Percentiles rank a stretch among this genome's conserved stretches.
Conservation (phyloP, 2,113 vertebrate species). For the Ctenodactylus gundi region DNA sequence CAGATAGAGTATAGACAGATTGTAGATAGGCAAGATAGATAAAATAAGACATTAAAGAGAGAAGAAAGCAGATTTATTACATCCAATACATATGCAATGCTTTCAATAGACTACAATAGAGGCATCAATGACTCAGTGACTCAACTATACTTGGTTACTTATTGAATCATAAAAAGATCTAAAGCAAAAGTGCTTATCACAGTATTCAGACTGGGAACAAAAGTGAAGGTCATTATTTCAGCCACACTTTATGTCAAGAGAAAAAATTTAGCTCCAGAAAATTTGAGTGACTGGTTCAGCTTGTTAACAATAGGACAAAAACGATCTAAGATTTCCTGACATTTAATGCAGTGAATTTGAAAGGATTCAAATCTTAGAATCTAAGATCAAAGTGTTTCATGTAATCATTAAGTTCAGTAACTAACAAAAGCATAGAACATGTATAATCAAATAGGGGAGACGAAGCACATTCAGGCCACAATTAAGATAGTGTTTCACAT, state of each 20-base stretch:
- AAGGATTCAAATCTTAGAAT: neutral
- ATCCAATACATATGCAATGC: neutral
- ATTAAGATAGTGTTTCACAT: neutral
- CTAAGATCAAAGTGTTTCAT: neutral
- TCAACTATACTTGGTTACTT: neutral
- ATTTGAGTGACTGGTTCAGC: neutral
- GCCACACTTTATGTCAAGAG: neutral
- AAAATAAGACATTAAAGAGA: neutral
- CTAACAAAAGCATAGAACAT: neutral
- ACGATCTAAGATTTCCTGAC: neutral
- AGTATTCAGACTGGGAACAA: neutral
- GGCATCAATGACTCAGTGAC: neutral
- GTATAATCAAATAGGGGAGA: neutral
- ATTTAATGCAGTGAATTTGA: neutral
- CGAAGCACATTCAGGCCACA: neutral
- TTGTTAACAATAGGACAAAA: neutral
- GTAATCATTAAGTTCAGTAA: neutral
- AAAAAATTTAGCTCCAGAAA: neutral
- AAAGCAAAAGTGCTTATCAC: neutral
- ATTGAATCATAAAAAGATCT: neutral
- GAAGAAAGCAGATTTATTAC: neutral
- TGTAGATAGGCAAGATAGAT: neutral
- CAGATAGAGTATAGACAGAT: neutral
- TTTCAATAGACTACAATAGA: neutral
- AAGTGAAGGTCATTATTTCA: neutral